phyloP scores from a whole-genome alignment of 2,888 invertebrate genomes.

The Allacma fusca region DNA sequence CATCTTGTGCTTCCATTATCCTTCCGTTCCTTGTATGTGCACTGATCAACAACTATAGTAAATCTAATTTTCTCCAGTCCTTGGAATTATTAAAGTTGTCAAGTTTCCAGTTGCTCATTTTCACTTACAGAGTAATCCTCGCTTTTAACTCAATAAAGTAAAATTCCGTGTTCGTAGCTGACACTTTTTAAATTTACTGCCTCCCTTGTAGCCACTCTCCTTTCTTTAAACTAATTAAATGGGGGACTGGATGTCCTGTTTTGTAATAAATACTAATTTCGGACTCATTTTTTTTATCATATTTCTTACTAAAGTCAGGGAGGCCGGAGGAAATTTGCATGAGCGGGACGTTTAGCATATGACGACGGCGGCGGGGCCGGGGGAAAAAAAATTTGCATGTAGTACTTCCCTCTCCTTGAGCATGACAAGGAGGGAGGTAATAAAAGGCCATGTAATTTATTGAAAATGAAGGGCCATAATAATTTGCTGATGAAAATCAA shows the following conservation, averaged over 20 bases:
- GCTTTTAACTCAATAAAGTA: not conserved
- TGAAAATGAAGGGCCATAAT: not conserved
- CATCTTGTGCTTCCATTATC: not conserved
- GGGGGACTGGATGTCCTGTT: too few species aligned
- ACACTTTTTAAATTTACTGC: not conserved
- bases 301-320: too few species aligned
- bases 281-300: too few species aligned
- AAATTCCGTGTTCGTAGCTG: not conserved
- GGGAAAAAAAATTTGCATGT: too few species aligned
- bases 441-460: not conserved
- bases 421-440: too few species aligned
- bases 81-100: not conserved
- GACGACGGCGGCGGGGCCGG: too few species aligned
- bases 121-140: not conserved
- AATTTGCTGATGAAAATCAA: conserved; percentile 10
- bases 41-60: not conserved
- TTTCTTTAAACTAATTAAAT: conserved; percentile 1
- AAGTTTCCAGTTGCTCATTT: conserved; percentile 8
- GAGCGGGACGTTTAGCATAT: too few species aligned
- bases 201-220: not conserved
- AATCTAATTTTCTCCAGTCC: not conserved
- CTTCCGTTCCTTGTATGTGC: too few species aligned
- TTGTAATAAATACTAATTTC: not conserved
- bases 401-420: too few species aligned
- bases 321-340: too few species aligned